These are phyloP conservation scores for Heliconius cydno DNA, from an alignment of 2,888 invertebrate genomes.

Conservation along the genomic window DNA sequence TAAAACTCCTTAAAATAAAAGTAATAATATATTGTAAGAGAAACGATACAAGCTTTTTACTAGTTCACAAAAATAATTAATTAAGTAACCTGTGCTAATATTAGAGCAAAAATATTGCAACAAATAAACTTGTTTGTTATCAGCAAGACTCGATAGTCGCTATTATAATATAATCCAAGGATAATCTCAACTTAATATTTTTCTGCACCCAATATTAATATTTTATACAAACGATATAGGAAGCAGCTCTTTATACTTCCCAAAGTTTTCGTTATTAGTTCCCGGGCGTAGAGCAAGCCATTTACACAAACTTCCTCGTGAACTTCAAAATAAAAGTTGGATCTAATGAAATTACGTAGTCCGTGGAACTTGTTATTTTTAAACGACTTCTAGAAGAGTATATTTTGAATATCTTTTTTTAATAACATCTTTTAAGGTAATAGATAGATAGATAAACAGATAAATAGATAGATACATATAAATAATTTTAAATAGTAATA, in stretches of 20 bases:
- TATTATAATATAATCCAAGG: constrained; percentile 11
- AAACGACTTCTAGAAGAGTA: constrained; percentile 25
- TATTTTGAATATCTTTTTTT: neutral
- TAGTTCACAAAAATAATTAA: too few relatives aligned
- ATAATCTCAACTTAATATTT: constrained; percentile 3
- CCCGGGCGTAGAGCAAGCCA: constrained; percentile 58
- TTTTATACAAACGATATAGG: constrained; percentile 24
- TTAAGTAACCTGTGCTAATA: neutral
- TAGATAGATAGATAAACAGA: too few relatives aligned
- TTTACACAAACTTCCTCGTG: constrained; percentile 61
- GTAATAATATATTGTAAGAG: too few relatives aligned
- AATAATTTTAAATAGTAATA: neutral
- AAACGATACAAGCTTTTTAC: too few relatives aligned
- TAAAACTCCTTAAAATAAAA: too few relatives aligned
- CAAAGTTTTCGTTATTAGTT: constrained; percentile 55
- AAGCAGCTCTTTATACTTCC: constrained; percentile 23
- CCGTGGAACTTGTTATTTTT: constrained; percentile 45
- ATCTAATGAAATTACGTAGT: constrained; percentile 64
- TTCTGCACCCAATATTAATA: constrained; percentile 7
- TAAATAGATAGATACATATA: too few relatives aligned
- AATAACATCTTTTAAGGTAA: neutral
- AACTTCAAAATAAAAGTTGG: constrained; percentile 64
- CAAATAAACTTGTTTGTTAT: constrained; percentile 2
- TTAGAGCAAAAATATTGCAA: neutral
- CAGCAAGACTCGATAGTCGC: neutral